Evolutionary conservation across 2,797 vertebrate genomes (phyloP).

Genomic region (Gouania willdenowi): DNA sequence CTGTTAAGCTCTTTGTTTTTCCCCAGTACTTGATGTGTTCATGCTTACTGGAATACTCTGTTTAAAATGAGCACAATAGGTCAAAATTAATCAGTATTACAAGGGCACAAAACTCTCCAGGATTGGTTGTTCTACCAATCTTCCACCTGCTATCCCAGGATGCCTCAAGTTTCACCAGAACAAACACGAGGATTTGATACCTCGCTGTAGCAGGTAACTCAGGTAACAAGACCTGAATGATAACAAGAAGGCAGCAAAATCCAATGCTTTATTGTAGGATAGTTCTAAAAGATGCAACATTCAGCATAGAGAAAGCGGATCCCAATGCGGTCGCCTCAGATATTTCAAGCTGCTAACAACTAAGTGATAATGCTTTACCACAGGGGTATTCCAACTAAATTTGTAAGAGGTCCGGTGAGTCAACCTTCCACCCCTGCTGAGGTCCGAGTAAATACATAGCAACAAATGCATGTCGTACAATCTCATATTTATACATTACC

Average conservation of each 20-base stretch:
- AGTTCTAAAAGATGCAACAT: constrained; percentile 34
- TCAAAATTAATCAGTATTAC: constrained; percentile 88
- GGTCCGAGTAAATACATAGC: no score
- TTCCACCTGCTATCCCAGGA: constrained; percentile 73
- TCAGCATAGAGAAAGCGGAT: constrained; percentile 43
- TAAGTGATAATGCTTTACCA: constrained; percentile 41
- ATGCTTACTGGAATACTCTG: constrained; percentile 82
- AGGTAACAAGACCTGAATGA: constrained; percentile 8
- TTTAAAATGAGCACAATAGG: constrained; percentile 85
- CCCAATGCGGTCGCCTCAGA: constrained; percentile 38
- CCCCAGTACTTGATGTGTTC: constrained; percentile 76
- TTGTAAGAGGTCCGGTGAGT: no score
- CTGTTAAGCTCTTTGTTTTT: constrained; percentile 81
- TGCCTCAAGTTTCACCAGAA: constrained; percentile 64
- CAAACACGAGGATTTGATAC: constrained; percentile 28
- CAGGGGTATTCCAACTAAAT: no score
- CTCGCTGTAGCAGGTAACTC: constrained; percentile 7
- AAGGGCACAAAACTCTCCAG: constrained; percentile 84
- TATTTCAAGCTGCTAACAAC: constrained; percentile 49
- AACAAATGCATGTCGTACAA: no score
- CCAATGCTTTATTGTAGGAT: not conserved
- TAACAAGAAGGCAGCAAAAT: not conserved
- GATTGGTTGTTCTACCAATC: constrained; percentile 81
- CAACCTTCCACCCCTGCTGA: no score
- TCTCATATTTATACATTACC: no score